phyloP scores from a whole-genome alignment of 1,140 invertebrate species.

The Plectrocnemia conspersa region DNA sequence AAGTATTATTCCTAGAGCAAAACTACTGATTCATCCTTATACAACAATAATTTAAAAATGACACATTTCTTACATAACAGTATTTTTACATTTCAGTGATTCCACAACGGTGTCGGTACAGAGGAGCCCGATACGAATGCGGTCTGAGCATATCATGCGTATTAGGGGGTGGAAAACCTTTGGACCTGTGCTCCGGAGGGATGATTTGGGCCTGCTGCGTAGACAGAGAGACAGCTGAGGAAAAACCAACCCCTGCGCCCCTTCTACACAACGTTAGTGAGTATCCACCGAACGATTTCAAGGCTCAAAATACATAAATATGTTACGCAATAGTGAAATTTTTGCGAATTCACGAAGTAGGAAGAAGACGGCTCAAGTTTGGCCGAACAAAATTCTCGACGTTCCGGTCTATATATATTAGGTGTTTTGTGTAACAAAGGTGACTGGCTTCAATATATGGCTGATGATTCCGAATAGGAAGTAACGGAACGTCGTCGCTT shows the following conservation, averaged over 20 bases:
- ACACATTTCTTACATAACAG: not conserved
- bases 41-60: not conserved
- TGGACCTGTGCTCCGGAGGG: slow-evolving; percentile 89
- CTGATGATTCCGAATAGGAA: too few relatives aligned
- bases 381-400: too few relatives aligned
- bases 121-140: slow-evolving; percentile 82
- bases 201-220: slow-evolving; percentile 92
- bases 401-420: too few relatives aligned
- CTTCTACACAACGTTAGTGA: slow-evolving; percentile 81
- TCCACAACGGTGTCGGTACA: slow-evolving; percentile 85
- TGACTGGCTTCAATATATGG: too few relatives aligned
- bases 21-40: slow-evolving; percentile 28
- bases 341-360: slow-evolving; percentile 3
- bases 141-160: slow-evolving; percentile 87
- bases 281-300: too few relatives aligned
- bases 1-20: slow-evolving; percentile 7
- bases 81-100: slow-evolving; percentile 67
- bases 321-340: not conserved
- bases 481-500: too few relatives aligned
- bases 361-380: not conserved
- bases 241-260: slow-evolving; percentile 52
- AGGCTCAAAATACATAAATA: too few relatives aligned
- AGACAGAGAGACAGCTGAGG: slow-evolving; percentile 62
- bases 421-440: too few relatives aligned
- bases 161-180: slow-evolving; percentile 74